A percentile compares a stretch with the other conserved stretches of the same genome.
Evolutionary conservation across 2,113 vertebrate species (phyloP).

Genomic region (Brachyistius frenatus): DNA sequence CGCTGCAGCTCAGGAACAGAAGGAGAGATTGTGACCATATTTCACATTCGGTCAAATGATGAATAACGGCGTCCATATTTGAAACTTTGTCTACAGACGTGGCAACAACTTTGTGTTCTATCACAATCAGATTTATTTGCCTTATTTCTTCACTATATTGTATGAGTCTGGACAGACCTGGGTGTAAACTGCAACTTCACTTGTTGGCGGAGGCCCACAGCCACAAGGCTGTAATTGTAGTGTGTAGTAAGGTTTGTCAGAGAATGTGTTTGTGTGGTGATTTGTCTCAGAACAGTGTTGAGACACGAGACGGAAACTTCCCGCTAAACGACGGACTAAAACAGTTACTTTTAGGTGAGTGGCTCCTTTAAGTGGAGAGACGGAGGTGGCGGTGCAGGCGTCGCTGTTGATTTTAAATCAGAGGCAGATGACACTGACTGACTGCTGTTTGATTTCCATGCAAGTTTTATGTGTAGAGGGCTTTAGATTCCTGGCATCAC

Average conservation of each 20-base stretch:
- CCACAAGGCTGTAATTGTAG: too few species aligned
- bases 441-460: background rate
- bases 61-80: too few species aligned
- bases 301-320: slow-evolving; percentile 1
- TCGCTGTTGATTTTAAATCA: slow-evolving; percentile 23
- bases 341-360: slow-evolving; percentile 1
- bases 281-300: slow-evolving; percentile 10
- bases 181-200: too few species aligned
- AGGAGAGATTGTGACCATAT: too few species aligned
- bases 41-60: too few species aligned
- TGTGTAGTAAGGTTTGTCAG: background rate
- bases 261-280: slow-evolving; percentile 5
- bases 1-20: too few species aligned
- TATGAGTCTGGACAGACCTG: too few species aligned
- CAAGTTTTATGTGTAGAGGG: background rate
- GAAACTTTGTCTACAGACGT: too few species aligned
- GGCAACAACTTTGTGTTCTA: too few species aligned
- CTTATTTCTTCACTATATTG: too few species aligned
- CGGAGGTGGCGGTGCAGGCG: background rate
- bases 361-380: slow-evolving; percentile 8
- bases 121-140: too few species aligned
- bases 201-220: too few species aligned
- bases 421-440: background rate
- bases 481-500: background rate
- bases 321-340: background rate